A percentile compares a stretch with the other conserved stretches of the same genome.
Evolutionary conservation across 2,113 vertebrate genomes (phyloP).

Genomic region (Pagrus major): DNA sequence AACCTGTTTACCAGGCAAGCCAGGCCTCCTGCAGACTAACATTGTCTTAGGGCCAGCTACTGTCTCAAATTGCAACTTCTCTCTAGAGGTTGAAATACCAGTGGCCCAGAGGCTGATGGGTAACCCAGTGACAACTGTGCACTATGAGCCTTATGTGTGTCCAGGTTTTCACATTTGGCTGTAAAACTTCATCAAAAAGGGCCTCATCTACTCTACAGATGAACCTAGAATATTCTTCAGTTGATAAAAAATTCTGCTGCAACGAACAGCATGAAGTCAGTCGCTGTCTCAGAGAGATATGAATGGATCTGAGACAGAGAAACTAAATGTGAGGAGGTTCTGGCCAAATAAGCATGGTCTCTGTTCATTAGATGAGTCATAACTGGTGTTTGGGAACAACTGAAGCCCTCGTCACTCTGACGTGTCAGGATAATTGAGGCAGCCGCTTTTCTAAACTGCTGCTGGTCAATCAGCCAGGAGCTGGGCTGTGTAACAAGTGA

Average conservation of each 20-base stretch:
- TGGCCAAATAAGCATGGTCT: conserved; percentile 1
- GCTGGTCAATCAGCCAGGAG: conserved; percentile 43
- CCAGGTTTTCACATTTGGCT: conserved; percentile 1
- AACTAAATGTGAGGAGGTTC: conserved; percentile 11
- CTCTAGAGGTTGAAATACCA: conserved; percentile 18
- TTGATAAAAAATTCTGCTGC: background rate
- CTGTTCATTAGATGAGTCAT: conserved; percentile 46
- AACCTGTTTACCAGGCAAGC: conserved; percentile 69
- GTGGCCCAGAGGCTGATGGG: conserved; percentile 26
- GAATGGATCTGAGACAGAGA: background rate
- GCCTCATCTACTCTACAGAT: background rate
- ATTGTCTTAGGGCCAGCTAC: conserved; percentile 53
- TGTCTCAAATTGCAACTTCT: conserved; percentile 62
- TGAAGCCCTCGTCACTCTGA: conserved; percentile 44
- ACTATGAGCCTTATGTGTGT: background rate
- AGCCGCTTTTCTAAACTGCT: conserved; percentile 34
- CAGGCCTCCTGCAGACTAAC: conserved; percentile 45
- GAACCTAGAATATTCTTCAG: background rate
- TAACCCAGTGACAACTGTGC: conserved; percentile 22
- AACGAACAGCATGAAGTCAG: background rate
- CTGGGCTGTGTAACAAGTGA: conserved; percentile 19
- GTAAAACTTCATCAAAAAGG: background rate
- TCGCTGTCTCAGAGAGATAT: background rate
- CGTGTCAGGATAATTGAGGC: conserved; percentile 53
- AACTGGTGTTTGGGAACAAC: conserved; percentile 50